Percentiles rank a stretch among this genome's conserved stretches.
These are phyloP conservation scores for Falco rusticolus DNA, from an alignment of 2,797 vertebrate genomes.

Conservation along the genomic window DNA sequence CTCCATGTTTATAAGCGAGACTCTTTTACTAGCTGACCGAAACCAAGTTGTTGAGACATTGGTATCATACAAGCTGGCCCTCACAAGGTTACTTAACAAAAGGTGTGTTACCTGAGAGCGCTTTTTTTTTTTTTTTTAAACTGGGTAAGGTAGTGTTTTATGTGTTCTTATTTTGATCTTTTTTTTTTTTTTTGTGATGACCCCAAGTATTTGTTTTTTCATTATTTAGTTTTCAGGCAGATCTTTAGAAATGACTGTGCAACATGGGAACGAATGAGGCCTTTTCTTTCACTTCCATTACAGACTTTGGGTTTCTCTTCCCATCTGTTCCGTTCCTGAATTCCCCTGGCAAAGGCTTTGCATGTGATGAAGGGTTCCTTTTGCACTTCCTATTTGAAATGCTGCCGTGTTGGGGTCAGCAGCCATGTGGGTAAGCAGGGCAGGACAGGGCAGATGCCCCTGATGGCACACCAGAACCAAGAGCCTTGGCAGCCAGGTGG, in stretches of 20 bases:
- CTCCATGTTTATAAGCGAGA: neutral
- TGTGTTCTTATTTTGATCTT: neutral
- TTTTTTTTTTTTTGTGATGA: neutral
- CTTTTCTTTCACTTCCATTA: neutral
- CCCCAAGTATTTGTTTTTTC: neutral
- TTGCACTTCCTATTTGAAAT: neutral
- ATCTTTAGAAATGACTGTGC: neutral
- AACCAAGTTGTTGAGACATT: neutral
- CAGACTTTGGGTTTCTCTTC: neutral
- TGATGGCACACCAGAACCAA: too few relatives aligned
- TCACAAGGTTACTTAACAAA: neutral
- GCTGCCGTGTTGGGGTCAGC: neutral
- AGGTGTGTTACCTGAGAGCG: neutral
- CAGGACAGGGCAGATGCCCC: neutral
- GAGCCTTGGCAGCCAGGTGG: neutral
- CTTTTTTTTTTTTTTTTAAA: neutral
- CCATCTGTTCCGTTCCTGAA: fast-evolving
- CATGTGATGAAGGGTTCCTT: neutral
- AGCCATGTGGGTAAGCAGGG: neutral
- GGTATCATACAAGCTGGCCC: neutral
- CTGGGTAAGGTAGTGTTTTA: neutral
- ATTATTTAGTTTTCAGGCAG: neutral
- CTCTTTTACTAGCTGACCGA: neutral
- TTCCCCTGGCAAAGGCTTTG: neutral
- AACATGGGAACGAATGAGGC: neutral